Evolutionary conservation across 2,888 invertebrate genomes (phyloP), one percentile per base, ranked within the genome.

Genomic region (Clitarchus hookeri): DNA sequence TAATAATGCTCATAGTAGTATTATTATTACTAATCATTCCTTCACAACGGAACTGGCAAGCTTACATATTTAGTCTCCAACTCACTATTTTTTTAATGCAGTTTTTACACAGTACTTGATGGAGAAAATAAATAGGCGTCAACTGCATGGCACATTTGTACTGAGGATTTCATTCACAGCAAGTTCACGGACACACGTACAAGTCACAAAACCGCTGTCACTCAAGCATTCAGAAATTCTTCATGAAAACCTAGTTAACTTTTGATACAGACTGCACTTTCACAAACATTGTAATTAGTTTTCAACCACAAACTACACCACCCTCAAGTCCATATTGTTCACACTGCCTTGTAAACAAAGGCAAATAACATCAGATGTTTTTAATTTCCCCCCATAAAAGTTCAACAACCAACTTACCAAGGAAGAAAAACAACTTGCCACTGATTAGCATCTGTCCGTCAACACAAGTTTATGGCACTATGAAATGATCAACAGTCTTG

Each of bases 71-170:
- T 65, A 65, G 65, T 65, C 65, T 65, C 65, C 65, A n/a, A 19
- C 23, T 16, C n/a, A 65, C 16, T 8, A 65, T 65, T 23, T 19
- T n/a, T 36, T n/a, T 65, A 19, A 19, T 23, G n/a, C 65, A 16
- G n/a, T n/a, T 8, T n/a, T 65, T 19, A n/a, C n/a, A n/a, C 65
- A 65, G n/a, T 4, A 65, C 65, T 65, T 65, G 65, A 8, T n/a
- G 65, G 65, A 65, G 65, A 65, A 65, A n/a, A 65, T 65, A 65
- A 65, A 65, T 65, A 65, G 65, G 36, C 4, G 36, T 65, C 16
- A n/a, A 65, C 65, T 65, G 65, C 65, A 65, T 65, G 65, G 65
- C 65, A 65, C 65, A 65, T 65, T 65, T 65, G 65, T 65, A 65
- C 65, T 65, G 65, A 65, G 65, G 65, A 65, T 65, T 65, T 65